These are phyloP conservation scores for Chorisops tibialis DNA, from an alignment of 2,888 invertebrate species.

Conservation along the genomic window DNA sequence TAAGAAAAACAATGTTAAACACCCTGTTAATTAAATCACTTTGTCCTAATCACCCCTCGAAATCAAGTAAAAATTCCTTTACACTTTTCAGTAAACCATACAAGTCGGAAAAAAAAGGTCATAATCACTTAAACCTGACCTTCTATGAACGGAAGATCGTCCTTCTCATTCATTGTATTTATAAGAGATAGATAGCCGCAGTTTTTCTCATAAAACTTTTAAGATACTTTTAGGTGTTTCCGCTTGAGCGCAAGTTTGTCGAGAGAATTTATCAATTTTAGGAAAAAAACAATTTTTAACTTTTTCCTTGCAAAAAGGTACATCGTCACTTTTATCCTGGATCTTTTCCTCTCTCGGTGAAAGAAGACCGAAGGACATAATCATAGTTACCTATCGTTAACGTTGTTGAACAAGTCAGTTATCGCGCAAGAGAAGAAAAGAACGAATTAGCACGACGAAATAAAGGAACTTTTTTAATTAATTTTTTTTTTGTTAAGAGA, in stretches of 20 bases:
- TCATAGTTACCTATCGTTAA: conserved; percentile 9
- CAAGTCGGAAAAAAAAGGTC: neutral
- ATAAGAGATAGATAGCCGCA: conserved; percentile 23
- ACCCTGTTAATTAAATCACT: conserved; percentile 13
- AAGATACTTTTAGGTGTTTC: conserved; percentile 18
- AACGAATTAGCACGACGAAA: neutral
- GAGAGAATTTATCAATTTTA: neutral
- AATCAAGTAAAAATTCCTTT: neutral
- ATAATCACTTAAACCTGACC: neutral
- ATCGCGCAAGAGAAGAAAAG: neutral
- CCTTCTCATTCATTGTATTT: conserved; percentile 6
- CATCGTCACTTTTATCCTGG: conserved; percentile 1
- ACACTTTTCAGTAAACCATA: neutral
- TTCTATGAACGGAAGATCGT: neutral
- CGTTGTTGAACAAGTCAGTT: neutral
- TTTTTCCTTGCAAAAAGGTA: conserved; percentile 1
- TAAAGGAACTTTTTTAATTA: neutral
- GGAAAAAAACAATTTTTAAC: too few species aligned
- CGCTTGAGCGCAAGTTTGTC: conserved; percentile 21
- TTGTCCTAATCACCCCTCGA: conserved; percentile 1
- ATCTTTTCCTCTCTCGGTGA: neutral
- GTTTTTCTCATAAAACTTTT: conserved; percentile 29
- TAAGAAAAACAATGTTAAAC: neutral
- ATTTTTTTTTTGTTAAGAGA: neutral
- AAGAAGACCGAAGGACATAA: conserved; percentile 5